Evolutionary conservation across 1,140 invertebrate genomes (phyloP).

Genomic region (Drosophila bipectinata): DNA sequence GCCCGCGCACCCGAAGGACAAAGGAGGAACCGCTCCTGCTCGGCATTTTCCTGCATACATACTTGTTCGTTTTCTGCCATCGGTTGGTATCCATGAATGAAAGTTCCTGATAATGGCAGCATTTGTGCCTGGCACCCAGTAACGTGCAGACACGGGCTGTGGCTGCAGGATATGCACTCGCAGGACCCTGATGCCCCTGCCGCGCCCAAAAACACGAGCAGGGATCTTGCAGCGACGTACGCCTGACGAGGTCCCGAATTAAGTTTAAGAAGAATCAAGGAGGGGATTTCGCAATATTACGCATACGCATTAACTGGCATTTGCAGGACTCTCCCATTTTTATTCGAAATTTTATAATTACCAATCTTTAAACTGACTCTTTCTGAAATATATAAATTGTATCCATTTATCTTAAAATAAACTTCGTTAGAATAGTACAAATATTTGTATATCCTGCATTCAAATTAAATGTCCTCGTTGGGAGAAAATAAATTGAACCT

Average conservation of each 20-base stretch:
- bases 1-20: conserved; percentile 50
- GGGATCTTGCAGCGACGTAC: conserved; percentile 49
- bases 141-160: conserved; percentile 44
- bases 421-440: neutral
- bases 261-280: neutral
- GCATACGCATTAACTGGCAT: conserved; percentile 24
- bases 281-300: conserved; percentile 15
- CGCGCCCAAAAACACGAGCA: conserved; percentile 7
- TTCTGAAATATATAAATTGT: neutral
- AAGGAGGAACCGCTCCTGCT: conserved; percentile 36
- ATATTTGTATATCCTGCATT: neutral
- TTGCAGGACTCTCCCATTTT: no score
- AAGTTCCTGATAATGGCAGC: conserved; percentile 54
- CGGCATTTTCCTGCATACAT: conserved; percentile 24
- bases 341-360: no score
- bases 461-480: neutral
- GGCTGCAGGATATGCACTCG: conserved; percentile 29
- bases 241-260: neutral
- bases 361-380: neutral
- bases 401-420: neutral
- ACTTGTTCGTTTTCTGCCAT: conserved; percentile 7
- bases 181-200: neutral
- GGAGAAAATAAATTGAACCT: conserved; percentile 6
- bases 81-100: conserved; percentile 78
- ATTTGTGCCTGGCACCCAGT: conserved; percentile 57